phyloP scores from a whole-genome alignment of 2,888 invertebrate species.

The Phaonia tiefii region DNA sequence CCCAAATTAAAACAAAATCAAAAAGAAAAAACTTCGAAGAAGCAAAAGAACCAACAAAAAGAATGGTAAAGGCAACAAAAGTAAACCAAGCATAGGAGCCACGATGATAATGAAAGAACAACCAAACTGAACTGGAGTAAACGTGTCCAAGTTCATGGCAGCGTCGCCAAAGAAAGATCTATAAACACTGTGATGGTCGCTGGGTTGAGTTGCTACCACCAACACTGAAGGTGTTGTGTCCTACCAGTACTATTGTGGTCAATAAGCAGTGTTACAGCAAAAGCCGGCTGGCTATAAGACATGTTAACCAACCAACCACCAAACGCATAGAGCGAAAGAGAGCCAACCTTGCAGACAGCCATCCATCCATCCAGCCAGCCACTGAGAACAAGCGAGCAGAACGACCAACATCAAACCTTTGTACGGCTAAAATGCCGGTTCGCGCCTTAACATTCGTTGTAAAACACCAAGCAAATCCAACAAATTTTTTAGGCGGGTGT shows the following conservation, averaged over 20 bases:
- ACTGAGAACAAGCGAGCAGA: not conserved
- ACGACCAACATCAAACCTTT: not conserved
- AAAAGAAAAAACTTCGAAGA: conserved; percentile 45
- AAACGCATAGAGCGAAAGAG: not conserved
- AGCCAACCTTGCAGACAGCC: conserved; percentile 12
- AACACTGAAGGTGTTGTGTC: conserved; percentile 66
- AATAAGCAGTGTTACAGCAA: conserved; percentile 64
- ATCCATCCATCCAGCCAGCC: too few relatives aligned
- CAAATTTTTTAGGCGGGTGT: not conserved
- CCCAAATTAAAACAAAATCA: not conserved
- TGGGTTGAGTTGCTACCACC: conserved; percentile 21
- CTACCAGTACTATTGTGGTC: conserved; percentile 73
- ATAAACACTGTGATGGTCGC: too few relatives aligned
- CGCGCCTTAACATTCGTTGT: not conserved
- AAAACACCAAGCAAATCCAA: not conserved
- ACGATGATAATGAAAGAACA: not conserved
- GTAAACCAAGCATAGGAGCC: not conserved
- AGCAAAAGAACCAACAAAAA: conserved; percentile 71
- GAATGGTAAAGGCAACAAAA: conserved; percentile 41
- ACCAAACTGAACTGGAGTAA: not conserved
- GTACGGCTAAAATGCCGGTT: not conserved
- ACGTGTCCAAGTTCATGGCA: not conserved
- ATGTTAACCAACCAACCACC: too few relatives aligned
- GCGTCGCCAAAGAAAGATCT: too few relatives aligned
- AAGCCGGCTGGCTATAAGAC: conserved; percentile 63